Percentiles rank a stretch among this genome's conserved stretches.
phyloP scores from a whole-genome alignment of 2,113 vertebrate species.

The Ctenomys sociabilis region DNA sequence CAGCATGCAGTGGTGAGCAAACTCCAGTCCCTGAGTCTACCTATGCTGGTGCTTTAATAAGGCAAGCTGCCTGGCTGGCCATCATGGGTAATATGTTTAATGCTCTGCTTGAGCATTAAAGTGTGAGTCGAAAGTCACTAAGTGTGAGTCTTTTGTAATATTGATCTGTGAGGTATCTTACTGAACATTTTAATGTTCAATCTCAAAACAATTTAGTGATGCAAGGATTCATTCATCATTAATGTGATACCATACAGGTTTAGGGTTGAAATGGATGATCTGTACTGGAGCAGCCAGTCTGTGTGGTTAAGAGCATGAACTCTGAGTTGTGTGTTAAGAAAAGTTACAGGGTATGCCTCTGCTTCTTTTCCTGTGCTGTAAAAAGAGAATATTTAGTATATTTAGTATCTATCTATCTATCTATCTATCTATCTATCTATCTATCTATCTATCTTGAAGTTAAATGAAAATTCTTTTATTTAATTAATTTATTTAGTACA shows the following conservation, averaged over 20 bases:
- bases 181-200: conserved; percentile 32
- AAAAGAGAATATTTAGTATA: too few relatives aligned
- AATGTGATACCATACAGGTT: neutral
- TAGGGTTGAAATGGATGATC: neutral
- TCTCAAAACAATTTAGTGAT: neutral
- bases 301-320: neutral
- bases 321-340: neutral
- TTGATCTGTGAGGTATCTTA: neutral
- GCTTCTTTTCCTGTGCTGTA: neutral
- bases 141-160: neutral
- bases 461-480: neutral
- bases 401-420: neutral
- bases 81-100: neutral
- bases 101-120: neutral
- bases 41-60: too few relatives aligned
- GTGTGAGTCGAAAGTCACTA: too few relatives aligned
- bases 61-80: too few relatives aligned
- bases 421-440: neutral
- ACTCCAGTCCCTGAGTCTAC: too few relatives aligned
- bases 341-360: neutral
- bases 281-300: too few relatives aligned
- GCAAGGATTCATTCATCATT: neutral
- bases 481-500: neutral
- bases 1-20: too few relatives aligned
- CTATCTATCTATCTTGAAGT: neutral